phyloP scores from a whole-genome alignment of 2,888 invertebrate species.

The Papilio protenor region DNA sequence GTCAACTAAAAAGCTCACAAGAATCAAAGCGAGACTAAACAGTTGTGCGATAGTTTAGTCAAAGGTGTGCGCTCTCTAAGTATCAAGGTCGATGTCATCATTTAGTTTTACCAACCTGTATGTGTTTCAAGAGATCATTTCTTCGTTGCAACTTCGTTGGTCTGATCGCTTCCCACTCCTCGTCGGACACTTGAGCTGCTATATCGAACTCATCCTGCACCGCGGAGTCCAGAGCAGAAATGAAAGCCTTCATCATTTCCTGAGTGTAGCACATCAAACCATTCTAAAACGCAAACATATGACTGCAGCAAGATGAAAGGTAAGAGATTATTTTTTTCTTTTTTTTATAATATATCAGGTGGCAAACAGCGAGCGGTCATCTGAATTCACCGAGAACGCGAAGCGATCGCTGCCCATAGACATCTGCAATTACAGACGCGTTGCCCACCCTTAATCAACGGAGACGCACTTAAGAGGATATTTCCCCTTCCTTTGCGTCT shows the following conservation, averaged over 20 bases:
- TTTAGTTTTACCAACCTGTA: slow-evolving; percentile 82
- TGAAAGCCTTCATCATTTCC: slow-evolving; percentile 87
- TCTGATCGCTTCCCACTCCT: slow-evolving; percentile 93
- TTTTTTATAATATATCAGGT: too few species aligned
- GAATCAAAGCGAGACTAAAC: too few species aligned
- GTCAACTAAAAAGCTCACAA: too few species aligned
- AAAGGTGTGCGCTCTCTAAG: not conserved
- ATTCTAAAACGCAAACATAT: slow-evolving; percentile 71
- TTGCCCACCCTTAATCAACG: too few species aligned
- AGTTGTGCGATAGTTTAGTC: too few species aligned
- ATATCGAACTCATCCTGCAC: slow-evolving; percentile 88
- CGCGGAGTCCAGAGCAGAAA: slow-evolving; percentile 87
- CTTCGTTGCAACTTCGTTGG: slow-evolving; percentile 88
- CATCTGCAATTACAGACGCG: too few species aligned
- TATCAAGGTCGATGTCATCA: not conserved
- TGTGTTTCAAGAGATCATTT: slow-evolving; percentile 85
- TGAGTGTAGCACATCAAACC: slow-evolving; percentile 88
- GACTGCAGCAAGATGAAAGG: not conserved
- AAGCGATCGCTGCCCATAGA: too few species aligned
- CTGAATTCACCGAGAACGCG: too few species aligned
- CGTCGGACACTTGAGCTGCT: slow-evolving; percentile 90
- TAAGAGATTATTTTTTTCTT: not conserved
- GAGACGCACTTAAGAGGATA: too few species aligned
- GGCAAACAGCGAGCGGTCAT: too few species aligned
- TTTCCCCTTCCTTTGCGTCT: too few species aligned